These are phyloP conservation scores for Polydrusus pterygomalis DNA, from an alignment of 2,888 invertebrate species.

Conservation along the genomic window DNA sequence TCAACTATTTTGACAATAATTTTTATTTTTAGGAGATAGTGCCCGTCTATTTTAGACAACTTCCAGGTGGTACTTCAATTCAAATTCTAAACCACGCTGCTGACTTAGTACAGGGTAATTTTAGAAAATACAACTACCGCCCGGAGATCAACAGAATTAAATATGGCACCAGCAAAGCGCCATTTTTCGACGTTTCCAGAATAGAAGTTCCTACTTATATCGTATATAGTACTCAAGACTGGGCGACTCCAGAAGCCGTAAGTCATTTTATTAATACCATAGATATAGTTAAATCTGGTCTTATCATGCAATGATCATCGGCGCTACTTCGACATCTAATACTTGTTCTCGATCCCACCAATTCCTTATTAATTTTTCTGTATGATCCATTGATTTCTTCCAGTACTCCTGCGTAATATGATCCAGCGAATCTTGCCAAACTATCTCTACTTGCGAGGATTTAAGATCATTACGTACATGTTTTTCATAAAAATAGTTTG, in stretches of 20 bases:
- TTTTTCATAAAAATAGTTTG: too few species aligned
- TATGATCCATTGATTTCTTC: too few species aligned
- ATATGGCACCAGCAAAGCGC: slow-evolving; percentile 74
- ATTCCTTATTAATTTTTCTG: too few species aligned
- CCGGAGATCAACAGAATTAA: slow-evolving; percentile 71
- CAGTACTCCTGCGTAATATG: too few species aligned
- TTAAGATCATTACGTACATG: too few species aligned
- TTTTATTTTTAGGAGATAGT: slow-evolving; percentile 63
- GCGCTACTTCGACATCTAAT: too few species aligned
- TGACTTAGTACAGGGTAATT: slow-evolving; percentile 69
- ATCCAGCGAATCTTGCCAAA: too few species aligned
- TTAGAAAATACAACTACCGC: slow-evolving; percentile 74
- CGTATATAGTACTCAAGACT: slow-evolving; percentile 76
- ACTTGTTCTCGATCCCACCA: too few species aligned
- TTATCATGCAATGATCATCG: too few species aligned
- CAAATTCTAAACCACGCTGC: slow-evolving; percentile 68
- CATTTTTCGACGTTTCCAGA: slow-evolving; percentile 73
- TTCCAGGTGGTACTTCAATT: slow-evolving; percentile 68
- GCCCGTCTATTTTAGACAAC: slow-evolving; percentile 68
- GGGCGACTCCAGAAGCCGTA: slow-evolving; percentile 75
- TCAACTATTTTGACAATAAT: too few species aligned
- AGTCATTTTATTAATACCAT: slow-evolving; percentile 41
- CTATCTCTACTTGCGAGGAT: too few species aligned
- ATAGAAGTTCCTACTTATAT: slow-evolving; percentile 74
- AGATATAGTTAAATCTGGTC: too few species aligned